Base-by-base conservation (phyloP, 2,797 vertebrate genomes). In the Trematocara caparti region DNA sequence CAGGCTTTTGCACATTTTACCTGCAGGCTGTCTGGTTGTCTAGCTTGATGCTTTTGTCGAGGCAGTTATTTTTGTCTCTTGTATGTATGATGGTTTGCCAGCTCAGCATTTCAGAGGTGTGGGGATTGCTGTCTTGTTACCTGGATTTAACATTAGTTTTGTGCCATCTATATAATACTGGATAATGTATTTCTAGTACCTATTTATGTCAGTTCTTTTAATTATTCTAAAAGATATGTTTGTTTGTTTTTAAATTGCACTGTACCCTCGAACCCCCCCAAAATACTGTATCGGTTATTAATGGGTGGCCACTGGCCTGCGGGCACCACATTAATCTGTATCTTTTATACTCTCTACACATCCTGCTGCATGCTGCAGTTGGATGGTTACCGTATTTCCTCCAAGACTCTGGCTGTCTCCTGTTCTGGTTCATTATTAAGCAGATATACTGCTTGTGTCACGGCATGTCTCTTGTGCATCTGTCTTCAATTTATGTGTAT, bases 341-440 rank as follows among this genome's bases (percentile, higher is more conserved):
- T 73, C 13, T 5, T 38, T 30, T 45, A 69, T 30, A 1, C n/a
- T 66, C 19, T 15, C 21, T 75, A 4, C 24, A 62, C 27, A 40
- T 59, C 10, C 5, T 62, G 49, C 75, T 83, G n/a, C 30, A 32
- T 32, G 13, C 47, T 83, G 73, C 66, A 77, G 47, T 38, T 21
- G 21, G 48, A 51, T 80, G 27, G 40, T 48, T 66, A 5, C 21
- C 51, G 12, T 51, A 9, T 40, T 50, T 32, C 47, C 43, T 43
- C 19, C 36, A 19, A 7, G 9, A 7, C 69, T 64, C 17, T 17
- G 43, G 27, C 50, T 43, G 13, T 40, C 30, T 12, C 17, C 4
- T 21, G 4, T 32, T 59, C 47, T 76, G 64, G 53, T 84, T 86
- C 11, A 87, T 84, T 45, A 82, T 88, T 84, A 75, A 82, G 45